Evolutionary conservation across 2,888 invertebrate genomes (phyloP), one percentile per base, ranked within the genome.

Genomic region (Plutella xylostella): DNA sequence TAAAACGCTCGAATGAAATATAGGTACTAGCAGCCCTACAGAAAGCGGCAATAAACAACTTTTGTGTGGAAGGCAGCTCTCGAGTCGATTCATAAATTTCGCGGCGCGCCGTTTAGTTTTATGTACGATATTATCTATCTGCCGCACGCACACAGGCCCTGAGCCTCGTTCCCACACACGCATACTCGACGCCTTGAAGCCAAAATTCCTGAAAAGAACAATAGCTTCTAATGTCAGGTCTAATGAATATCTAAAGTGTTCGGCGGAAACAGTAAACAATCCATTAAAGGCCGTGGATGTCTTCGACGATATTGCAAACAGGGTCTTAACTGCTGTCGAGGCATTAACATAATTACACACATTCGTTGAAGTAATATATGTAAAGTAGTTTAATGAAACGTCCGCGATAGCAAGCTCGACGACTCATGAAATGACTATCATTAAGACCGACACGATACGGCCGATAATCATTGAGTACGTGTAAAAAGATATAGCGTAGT

Each of bases 391-490:
- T 79, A 82, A 82, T 78, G 72, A 75, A 76, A 77, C 75, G 75
- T 78, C 74, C 68, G 72, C 68, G 64, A 68, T 68, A 70, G 73
- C 72, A 58, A 73, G 76, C 69, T 63, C 71, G 76, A 65, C 74
- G 75, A 73, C 71, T 77, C 77, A 73, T 76, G 74, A 77, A 79
- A 80, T 80, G 71, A 82, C 80, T 73, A 78, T 79, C 75, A 83
- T 83, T 83, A 83, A 72, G 65, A 59, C 69, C 75, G 74, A 79
- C 80, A 76, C 82, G 80, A 80, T 80, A 78, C 76, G 75, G 72
- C 75, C 73, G 78, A 80, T 82, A 80, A 80, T 80, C 72, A 79
- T 77, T 74, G 70, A 65, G 63, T 72, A 55, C 68, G 66, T 61
- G 79, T 72, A 80, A 80, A 80, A 80, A 82, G 73, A 75, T 68